Percentiles rank a stretch among this genome's conserved stretches.
Conservation (phyloP, 2,888 invertebrate genomes). For the Chouioia cunea region DNA sequence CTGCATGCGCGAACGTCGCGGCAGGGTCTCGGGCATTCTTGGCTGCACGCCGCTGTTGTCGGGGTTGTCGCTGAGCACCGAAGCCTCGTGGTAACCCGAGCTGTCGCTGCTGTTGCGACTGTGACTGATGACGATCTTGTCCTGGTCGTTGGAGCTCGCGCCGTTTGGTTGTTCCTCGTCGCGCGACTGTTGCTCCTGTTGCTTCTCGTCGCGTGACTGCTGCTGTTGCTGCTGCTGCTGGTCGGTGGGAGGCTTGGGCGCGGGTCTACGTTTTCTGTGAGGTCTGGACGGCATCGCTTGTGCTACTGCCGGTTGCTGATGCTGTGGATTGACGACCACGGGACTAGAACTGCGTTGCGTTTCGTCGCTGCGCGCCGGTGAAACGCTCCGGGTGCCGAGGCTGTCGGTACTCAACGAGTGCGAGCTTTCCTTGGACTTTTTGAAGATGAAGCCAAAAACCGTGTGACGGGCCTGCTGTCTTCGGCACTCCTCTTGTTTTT, state of each 20-base stretch:
- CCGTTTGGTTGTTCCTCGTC: too few relatives aligned
- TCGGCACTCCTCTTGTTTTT: constrained; percentile 70
- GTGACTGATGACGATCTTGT: constrained; percentile 74
- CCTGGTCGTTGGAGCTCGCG: constrained; percentile 51
- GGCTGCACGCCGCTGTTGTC: constrained; percentile 57
- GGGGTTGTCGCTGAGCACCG: constrained; percentile 75
- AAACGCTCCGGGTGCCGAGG: constrained; percentile 70
- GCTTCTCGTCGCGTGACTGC: too few relatives aligned
- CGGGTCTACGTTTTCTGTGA: constrained; percentile 72
- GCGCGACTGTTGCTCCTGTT: constrained; percentile 49
- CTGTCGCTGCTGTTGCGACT: constrained; percentile 81
- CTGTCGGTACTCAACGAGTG: constrained; percentile 70
- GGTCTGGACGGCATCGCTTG: constrained; percentile 68
- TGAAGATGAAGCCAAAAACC: constrained; percentile 72
- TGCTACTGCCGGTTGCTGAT: constrained; percentile 55
- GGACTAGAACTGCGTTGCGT: constrained; percentile 66
- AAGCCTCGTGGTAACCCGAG: constrained; percentile 80
- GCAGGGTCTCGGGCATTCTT: constrained; percentile 55
- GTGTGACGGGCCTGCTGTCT: constrained; percentile 69
- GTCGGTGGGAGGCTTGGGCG: constrained; percentile 72
- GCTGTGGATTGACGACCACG: constrained; percentile 68
- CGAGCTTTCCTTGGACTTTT: constrained; percentile 68
- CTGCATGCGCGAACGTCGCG: constrained; percentile 63
- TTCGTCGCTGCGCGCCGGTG: constrained; percentile 75
- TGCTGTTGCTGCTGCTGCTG: constrained; percentile 36